Conservation (phyloP, 2,113 vertebrate species). For the Oryzias melastigma region DNA sequence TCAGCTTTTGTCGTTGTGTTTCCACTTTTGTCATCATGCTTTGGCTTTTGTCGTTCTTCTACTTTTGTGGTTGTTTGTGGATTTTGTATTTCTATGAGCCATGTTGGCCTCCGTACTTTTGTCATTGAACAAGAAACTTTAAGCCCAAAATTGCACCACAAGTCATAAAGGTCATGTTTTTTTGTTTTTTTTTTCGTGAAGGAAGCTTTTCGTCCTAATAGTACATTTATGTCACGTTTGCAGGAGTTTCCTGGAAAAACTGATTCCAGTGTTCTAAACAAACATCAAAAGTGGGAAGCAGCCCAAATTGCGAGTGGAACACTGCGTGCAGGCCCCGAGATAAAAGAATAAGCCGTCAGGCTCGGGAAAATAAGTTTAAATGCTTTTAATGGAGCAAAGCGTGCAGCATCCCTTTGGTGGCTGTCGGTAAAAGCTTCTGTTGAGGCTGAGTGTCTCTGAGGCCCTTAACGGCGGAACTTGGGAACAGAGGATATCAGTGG, state of each 20-base stretch:
- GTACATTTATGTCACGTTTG: not conserved
- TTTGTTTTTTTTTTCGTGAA: too few relatives aligned
- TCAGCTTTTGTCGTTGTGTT: too few relatives aligned
- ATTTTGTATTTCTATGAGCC: too few relatives aligned
- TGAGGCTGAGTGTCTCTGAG: conserved; percentile 41
- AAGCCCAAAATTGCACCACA: too few relatives aligned
- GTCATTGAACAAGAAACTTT: too few relatives aligned
- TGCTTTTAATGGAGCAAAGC: conserved; percentile 60
- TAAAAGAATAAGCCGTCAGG: conserved; percentile 27
- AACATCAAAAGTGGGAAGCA: conserved; percentile 15
- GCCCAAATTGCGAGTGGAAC: conserved; percentile 13
- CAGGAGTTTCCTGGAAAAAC: conserved; percentile 21
- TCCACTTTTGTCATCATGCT: too few relatives aligned
- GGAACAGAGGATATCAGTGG: conserved; percentile 55
- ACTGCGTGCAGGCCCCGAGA: conserved; percentile 8
- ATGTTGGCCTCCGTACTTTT: too few relatives aligned
- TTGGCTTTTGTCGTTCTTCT: too few relatives aligned
- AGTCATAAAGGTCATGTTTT: too few relatives aligned
- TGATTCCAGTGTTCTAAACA: conserved; percentile 11
- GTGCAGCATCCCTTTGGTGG: conserved; percentile 30
- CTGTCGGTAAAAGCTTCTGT: conserved; percentile 44
- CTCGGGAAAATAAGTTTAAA: conserved; percentile 51
- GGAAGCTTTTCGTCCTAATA: too few relatives aligned
- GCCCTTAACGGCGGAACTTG: conserved; percentile 46
- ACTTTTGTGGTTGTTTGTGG: too few relatives aligned